Percentiles rank a stretch among this genome's conserved stretches.
Conservation (phyloP, 2,888 invertebrate species). For the Lithosia quadra region DNA sequence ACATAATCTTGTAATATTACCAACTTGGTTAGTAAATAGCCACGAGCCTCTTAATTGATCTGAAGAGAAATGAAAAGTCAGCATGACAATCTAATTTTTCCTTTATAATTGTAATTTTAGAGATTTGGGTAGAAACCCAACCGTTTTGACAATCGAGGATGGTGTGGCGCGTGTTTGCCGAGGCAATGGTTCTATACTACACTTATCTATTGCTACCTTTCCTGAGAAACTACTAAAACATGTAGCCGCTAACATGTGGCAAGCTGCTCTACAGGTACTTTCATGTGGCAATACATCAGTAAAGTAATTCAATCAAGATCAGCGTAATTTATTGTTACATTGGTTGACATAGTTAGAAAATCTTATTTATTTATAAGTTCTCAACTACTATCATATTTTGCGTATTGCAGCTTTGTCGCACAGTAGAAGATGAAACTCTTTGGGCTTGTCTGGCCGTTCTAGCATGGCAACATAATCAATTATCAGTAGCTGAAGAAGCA, state of each 20-base stretch:
- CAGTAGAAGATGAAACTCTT: slow-evolving; percentile 87
- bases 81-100: not conserved
- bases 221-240: slow-evolving; percentile 86
- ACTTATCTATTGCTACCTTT: slow-evolving; percentile 91
- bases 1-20: too few relatives aligned
- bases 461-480: slow-evolving; percentile 94
- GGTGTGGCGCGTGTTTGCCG: slow-evolving; percentile 94
- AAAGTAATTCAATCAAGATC: not conserved
- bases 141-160: slow-evolving; percentile 93
- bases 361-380: too few relatives aligned
- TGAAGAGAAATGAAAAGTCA: not conserved
- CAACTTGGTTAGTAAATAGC: too few relatives aligned
- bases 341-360: too few relatives aligned
- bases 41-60: not conserved
- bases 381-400: not conserved
- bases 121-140: slow-evolving; percentile 95
- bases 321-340: too few relatives aligned
- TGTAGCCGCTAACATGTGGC: slow-evolving; percentile 93
- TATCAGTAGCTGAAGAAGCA: slow-evolving; percentile 97
- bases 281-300: not conserved
- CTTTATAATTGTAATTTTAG: slow-evolving; percentile 79
- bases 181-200: slow-evolving; percentile 95
- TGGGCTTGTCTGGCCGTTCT: slow-evolving; percentile 98
- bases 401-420: slow-evolving; percentile 76
- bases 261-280: slow-evolving; percentile 92